phyloP scores from a whole-genome alignment of 1,140 invertebrate species.

The Philaenus spumarius region DNA sequence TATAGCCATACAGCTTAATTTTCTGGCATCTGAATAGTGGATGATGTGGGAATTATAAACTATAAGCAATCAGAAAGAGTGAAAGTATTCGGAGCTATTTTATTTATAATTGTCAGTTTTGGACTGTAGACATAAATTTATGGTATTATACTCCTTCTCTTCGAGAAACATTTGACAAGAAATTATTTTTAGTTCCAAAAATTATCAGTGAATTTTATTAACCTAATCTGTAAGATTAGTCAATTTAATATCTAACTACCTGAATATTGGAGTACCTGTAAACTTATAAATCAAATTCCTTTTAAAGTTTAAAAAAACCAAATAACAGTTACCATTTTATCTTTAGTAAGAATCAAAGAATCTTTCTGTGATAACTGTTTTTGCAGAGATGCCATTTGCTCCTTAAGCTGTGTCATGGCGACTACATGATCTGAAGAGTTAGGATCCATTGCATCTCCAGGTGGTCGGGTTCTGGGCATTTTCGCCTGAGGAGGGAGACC shows the following conservation, averaged over 20 bases:
- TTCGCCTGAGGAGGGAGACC: constrained; percentile 38
- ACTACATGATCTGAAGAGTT: constrained; percentile 90
- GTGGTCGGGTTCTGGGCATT: constrained; percentile 36
- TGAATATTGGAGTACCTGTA: background rate
- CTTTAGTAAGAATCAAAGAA: constrained; percentile 77
- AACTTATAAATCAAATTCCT: background rate
- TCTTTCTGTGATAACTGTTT: constrained; percentile 84
- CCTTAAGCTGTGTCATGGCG: constrained; percentile 87
- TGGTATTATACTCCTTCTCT: too few species aligned
- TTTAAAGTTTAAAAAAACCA: background rate
- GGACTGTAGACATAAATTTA: too few species aligned
- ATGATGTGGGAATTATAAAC: too few species aligned
- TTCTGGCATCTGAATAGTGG: too few species aligned
- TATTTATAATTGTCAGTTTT: too few species aligned
- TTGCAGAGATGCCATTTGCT: constrained; percentile 88
- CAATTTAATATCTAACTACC: background rate
- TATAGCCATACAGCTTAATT: too few species aligned
- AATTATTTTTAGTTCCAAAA: background rate
- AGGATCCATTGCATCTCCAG: constrained; percentile 54
- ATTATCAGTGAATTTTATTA: background rate
- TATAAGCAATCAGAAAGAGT: too few species aligned
- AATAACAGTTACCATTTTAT: constrained; percentile 66
- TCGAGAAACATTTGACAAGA: too few species aligned
- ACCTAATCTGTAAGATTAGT: too few species aligned
- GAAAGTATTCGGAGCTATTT: too few species aligned